Base-by-base conservation (phyloP, 1,140 invertebrate genomes). In the Ceratoteleas bidentatus region DNA sequence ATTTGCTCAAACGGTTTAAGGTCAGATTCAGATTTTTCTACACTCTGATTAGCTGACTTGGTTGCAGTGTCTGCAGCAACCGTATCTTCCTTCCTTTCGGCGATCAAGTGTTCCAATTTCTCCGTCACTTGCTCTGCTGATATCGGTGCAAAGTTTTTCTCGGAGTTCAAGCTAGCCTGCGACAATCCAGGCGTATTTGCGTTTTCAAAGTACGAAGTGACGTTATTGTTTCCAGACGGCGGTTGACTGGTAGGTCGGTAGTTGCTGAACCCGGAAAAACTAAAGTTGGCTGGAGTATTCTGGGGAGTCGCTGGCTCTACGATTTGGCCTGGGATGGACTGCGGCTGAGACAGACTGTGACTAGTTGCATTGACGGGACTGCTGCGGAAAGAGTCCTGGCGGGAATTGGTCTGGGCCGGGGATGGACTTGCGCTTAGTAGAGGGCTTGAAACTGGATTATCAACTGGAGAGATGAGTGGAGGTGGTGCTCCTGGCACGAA, bases 81-180 rank as follows among this genome's bases (percentile, higher is more conserved):
- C 16, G 24, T 53, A 40, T 86, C 85, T 50, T 84, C 84, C 7
- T 89, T 77, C 24, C 85, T 86, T 9, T 89, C 84, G 0, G 85
- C 88, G 32, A 91, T 85, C 15, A 91, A 60, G 61, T 90, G 81
- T 62, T 90, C 88, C 13, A 90, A 88, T 49, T 90, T 91, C 38
- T 89, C 86, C 0, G 87, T 86, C 0, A 91, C 86, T 65, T 89
- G 86, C 16, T 88, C 88, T 10, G 88, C 89, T 6, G 86, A 89
- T 47, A 88, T 86, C 0, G 89, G 88, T 7, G 81, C 75, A 32
- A 90, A 90, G 10, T 81, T 87, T 49, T 72, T 73, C 53, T 87
- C 84, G 32, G 13, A 45, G 53, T 7, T 68, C 24, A 34, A 68
- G 16, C 2, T 49, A 34, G 56, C 54, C 10, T 62, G 53, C 14